A percentile compares a stretch with the other conserved stretches of the same genome.
phyloP scores from a whole-genome alignment of 1,140 invertebrate species.

The Caenorhabditis brenneri region DNA sequence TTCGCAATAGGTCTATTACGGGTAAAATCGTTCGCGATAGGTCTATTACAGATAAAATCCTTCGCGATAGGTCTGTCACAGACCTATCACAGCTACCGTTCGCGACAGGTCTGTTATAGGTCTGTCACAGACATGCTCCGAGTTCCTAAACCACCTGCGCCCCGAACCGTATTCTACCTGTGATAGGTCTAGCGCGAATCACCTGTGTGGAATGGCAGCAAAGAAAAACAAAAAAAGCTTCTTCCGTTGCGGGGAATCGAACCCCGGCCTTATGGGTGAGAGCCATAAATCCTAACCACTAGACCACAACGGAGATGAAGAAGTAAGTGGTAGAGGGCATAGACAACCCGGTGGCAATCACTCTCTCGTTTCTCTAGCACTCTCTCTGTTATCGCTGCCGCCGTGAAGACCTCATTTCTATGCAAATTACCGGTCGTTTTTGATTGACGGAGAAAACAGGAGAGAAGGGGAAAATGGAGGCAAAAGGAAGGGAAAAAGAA shows the following conservation, averaged over 20 bases:
- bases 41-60: too few species aligned
- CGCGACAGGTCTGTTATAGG: too few species aligned
- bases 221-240: neutral
- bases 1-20: too few species aligned
- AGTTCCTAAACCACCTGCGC: too few species aligned
- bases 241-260: constrained; percentile 80
- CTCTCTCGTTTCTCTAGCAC: neutral
- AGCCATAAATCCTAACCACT: constrained; percentile 82
- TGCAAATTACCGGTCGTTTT: constrained; percentile 12
- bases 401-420: neutral
- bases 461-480: neutral
- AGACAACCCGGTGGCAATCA: neutral
- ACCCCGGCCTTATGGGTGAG: constrained; percentile 82
- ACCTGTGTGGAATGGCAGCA: neutral
- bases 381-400: neutral
- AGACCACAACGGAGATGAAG: constrained; percentile 54
- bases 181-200: too few species aligned
- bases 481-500: neutral
- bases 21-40: too few species aligned
- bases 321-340: neutral
- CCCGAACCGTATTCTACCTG: too few species aligned
- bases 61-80: too few species aligned
- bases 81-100: too few species aligned
- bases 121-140: too few species aligned
- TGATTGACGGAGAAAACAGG: neutral